Evolutionary conservation across 2,113 vertebrate genomes (phyloP).

Genomic region (Bostrychus sinensis): DNA sequence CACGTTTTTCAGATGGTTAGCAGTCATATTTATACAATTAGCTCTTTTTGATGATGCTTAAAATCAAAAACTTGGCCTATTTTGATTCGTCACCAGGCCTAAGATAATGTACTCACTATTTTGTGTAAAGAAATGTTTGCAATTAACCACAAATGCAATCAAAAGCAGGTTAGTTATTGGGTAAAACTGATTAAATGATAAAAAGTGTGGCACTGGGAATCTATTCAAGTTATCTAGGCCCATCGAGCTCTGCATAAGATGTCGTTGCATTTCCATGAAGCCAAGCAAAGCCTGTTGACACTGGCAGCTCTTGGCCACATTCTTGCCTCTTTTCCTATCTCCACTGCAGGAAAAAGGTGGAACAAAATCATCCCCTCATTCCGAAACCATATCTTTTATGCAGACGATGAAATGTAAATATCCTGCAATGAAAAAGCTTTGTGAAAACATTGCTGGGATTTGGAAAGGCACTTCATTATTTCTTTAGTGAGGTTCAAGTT

Average conservation of each 20-base stretch:
- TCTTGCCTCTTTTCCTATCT: background rate
- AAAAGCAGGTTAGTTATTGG: too few relatives aligned
- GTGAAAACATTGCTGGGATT: conserved; percentile 22
- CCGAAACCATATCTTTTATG: conserved; percentile 6
- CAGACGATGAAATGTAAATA: conserved; percentile 6
- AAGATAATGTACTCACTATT: too few relatives aligned
- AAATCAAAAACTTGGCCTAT: too few relatives aligned
- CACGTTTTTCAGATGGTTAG: too few relatives aligned
- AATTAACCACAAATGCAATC: too few relatives aligned
- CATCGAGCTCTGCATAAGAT: background rate
- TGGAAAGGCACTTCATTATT: conserved; percentile 68
- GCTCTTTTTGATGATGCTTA: too few relatives aligned
- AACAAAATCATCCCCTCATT: background rate
- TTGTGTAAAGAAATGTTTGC: too few relatives aligned
- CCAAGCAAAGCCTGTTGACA: background rate
- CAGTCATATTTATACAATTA: too few relatives aligned
- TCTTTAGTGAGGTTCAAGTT: conserved; percentile 67
- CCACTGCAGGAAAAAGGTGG: background rate
- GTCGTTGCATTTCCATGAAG: background rate
- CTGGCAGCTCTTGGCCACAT: background rate
- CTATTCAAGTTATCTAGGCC: background rate
- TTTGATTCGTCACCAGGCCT: too few relatives aligned
- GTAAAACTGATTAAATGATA: too few relatives aligned
- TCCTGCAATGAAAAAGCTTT: conserved; percentile 4
- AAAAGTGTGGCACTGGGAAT: too few relatives aligned